These are phyloP conservation scores for Heliconius ismenius DNA, from an alignment of 2,888 invertebrate genomes.

Conservation along the genomic window DNA sequence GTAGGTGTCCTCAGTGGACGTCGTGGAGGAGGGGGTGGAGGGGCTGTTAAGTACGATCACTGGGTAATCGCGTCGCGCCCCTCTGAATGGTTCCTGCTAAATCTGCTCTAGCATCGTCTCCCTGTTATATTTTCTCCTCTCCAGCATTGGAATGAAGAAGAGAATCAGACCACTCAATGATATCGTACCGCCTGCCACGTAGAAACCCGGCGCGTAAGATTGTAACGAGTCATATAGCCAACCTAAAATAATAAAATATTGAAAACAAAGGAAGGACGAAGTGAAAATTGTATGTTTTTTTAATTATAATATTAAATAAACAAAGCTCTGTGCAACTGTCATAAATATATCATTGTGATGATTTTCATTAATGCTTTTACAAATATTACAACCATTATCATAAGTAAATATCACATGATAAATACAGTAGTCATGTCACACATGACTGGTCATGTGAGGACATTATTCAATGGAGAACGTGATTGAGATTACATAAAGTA, in stretches of 20 bases:
- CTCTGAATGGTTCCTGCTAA: conserved; percentile 65
- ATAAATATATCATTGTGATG: conserved; percentile 11
- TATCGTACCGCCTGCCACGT: conserved; percentile 92
- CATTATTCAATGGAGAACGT: background rate
- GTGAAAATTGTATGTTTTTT: background rate
- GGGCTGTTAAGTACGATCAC: conserved; percentile 74
- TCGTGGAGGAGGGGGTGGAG: conserved; percentile 67
- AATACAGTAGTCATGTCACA: conserved; percentile 11
- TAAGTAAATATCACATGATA: conserved; percentile 14
- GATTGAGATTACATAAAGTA: conserved; percentile 2
- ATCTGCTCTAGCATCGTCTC: conserved; percentile 67
- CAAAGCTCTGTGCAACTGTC: background rate
- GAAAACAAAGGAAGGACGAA: background rate
- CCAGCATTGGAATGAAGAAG: conserved; percentile 89
- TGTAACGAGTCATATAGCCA: conserved; percentile 88
- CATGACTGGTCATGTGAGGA: conserved; percentile 11
- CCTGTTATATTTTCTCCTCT: conserved; percentile 67
- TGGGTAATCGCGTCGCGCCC: conserved; percentile 55
- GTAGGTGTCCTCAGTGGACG: conserved; percentile 63
- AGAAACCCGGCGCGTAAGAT: conserved; percentile 94
- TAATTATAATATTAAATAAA: background rate
- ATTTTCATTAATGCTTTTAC: background rate
- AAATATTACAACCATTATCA: conserved; percentile 6
- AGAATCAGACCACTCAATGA: conserved; percentile 93
- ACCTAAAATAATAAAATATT: conserved; percentile 81